phyloP scores from a whole-genome alignment of 1,140 invertebrate genomes.

The Tetraneura akinire region DNA sequence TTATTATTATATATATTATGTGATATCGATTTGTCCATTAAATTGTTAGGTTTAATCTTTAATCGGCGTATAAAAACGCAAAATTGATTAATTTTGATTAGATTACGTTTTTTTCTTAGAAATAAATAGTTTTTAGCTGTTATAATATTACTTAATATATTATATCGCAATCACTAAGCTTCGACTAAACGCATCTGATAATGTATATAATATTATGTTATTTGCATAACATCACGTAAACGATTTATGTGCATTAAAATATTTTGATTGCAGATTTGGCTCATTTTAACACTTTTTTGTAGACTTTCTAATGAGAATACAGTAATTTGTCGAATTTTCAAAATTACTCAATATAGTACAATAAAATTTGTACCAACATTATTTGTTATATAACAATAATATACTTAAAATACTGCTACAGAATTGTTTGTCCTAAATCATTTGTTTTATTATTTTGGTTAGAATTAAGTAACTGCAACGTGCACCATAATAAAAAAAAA shows the following conservation, averaged over 20 bases:
- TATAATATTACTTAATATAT: not conserved
- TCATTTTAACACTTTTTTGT: too few species aligned
- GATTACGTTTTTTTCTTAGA: not conserved
- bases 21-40: conserved; percentile 1
- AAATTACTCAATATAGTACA: not conserved
- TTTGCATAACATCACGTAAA: conserved; percentile 15
- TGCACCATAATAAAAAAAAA: too few species aligned
- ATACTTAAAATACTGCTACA: too few species aligned
- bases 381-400: not conserved
- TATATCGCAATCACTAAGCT: not conserved
- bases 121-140: not conserved
- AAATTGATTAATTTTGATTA: not conserved
- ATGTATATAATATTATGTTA: conserved; percentile 23
- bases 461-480: too few species aligned
- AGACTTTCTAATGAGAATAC: not conserved
- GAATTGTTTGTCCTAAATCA: not conserved
- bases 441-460: too few species aligned
- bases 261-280: not conserved
- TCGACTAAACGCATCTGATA: not conserved
- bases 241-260: not conserved
- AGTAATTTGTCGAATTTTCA: not conserved
- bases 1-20: not conserved
- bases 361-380: not conserved
- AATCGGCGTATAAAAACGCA: not conserved
- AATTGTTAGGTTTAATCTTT: conserved; percentile 5